Percentiles rank a stretch among this genome's conserved stretches.
Evolutionary conservation across 2,797 vertebrate species (phyloP).

Genomic region (Cyprinodon diabolis): DNA sequence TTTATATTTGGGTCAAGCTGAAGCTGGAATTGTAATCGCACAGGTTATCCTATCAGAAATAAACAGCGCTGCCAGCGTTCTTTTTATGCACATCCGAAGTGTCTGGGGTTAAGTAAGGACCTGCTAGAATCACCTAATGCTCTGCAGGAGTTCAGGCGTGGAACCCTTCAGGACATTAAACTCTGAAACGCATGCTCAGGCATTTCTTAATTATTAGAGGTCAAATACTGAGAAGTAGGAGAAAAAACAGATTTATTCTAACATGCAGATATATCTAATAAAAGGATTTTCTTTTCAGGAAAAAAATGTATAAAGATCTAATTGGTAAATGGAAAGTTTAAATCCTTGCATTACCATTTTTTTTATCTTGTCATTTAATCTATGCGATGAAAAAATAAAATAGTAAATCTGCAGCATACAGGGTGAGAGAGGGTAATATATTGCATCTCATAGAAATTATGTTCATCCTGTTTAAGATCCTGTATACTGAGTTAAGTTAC

Average conservation of each 20-base stretch:
- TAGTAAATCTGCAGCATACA: neutral
- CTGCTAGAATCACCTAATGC: conserved; percentile 61
- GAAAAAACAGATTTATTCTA: conserved; percentile 8
- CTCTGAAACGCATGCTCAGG: conserved; percentile 30
- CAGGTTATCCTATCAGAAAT: conserved; percentile 68
- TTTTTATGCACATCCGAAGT: conserved; percentile 72
- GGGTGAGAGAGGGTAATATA: conserved; percentile 5
- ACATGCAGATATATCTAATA: neutral
- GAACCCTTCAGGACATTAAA: conserved; percentile 40
- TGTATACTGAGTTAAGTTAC: conserved; percentile 3
- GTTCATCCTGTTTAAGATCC: no score
- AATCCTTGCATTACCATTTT: neutral
- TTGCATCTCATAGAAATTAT: conserved; percentile 19
- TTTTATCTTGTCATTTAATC: neutral
- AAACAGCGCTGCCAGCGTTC: conserved; percentile 75
- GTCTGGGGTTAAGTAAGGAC: conserved; percentile 78
- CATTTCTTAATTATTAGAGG: conserved; percentile 35
- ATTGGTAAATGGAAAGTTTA: neutral
- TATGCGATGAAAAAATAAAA: conserved; percentile 1
- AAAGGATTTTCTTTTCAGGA: neutral
- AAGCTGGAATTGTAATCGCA: conserved; percentile 64
- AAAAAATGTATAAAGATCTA: neutral
- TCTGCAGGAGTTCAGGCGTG: conserved; percentile 55
- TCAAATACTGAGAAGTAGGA: conserved; percentile 6
- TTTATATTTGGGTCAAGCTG: conserved; percentile 66